Conservation (phyloP, 1,140 invertebrate species). For the Calliopsis andreniformis region DNA sequence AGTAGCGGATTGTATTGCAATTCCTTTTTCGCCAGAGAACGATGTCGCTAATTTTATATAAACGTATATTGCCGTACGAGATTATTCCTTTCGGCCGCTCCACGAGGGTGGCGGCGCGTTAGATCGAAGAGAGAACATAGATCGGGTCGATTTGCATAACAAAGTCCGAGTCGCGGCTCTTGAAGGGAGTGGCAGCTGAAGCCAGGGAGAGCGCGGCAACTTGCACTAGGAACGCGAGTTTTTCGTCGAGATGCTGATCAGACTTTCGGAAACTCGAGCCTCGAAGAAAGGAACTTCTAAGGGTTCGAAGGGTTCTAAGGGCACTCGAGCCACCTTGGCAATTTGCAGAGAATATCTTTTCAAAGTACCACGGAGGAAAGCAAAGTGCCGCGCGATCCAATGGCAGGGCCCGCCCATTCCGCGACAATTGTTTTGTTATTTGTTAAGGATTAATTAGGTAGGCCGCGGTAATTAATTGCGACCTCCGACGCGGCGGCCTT, state of each 20-base stretch:
- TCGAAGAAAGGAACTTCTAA: neutral
- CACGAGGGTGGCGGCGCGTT: neutral
- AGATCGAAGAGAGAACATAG: neutral
- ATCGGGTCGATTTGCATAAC: conserved; percentile 37
- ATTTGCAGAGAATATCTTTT: neutral
- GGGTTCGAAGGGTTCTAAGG: too few species aligned
- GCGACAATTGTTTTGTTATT: conserved; percentile 46
- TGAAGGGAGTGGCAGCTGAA: neutral
- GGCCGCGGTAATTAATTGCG: conserved; percentile 20
- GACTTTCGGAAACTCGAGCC: too few species aligned
- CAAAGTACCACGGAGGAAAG: neutral
- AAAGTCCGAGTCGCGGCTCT: conserved; percentile 1
- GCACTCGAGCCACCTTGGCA: too few species aligned
- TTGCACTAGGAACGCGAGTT: conserved; percentile 17
- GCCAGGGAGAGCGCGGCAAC: conserved; percentile 7
- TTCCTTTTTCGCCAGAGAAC: conserved; percentile 58
- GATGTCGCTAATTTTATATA: conserved; percentile 70
- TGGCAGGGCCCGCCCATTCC: neutral
- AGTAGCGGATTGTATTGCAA: conserved; percentile 46
- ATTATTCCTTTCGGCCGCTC: too few species aligned
- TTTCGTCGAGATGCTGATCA: too few species aligned
- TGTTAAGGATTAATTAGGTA: conserved; percentile 53
- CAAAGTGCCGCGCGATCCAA: neutral
- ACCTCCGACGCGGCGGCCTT: conserved; percentile 53
- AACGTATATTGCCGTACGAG: conserved; percentile 35